phyloP scores from a whole-genome alignment of 1,140 invertebrate species.

The Micrasema longulum region DNA sequence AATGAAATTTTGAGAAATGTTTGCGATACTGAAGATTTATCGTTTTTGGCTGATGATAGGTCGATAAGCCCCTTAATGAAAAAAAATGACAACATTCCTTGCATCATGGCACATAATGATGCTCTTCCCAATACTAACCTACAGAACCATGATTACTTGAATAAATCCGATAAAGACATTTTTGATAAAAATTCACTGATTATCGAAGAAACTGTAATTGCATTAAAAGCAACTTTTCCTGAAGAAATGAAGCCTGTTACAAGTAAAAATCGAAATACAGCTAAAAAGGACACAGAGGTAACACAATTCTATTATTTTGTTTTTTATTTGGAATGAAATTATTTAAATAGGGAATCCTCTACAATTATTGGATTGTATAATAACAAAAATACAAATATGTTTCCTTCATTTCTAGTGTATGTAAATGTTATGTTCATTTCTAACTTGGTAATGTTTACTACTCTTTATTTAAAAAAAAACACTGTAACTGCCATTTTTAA shows the following conservation, averaged over 20 bases:
- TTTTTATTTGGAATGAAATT: no score
- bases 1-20: slow-evolving; percentile 44
- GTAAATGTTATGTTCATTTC: no score
- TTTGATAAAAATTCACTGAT: slow-evolving; percentile 25
- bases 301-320: no score
- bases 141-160: slow-evolving; percentile 7
- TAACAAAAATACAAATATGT: no score
- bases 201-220: slow-evolving; percentile 21
- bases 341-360: no score
- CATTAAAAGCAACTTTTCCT: slow-evolving; percentile 31
- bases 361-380: no score
- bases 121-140: background rate
- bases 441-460: no score
- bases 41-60: slow-evolving; percentile 48
- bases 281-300: slow-evolving; percentile 40
- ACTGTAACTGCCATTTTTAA: no score
- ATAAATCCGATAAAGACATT: slow-evolving; percentile 20
- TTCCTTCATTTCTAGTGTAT: no score
- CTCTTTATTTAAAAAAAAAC: no score
- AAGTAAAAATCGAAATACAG: slow-evolving; percentile 28
- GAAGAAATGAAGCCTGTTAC: slow-evolving; percentile 21
- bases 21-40: slow-evolving; percentile 46
- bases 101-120: background rate
- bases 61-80: slow-evolving; percentile 19
- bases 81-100: slow-evolving; percentile 1